Base-by-base conservation (phyloP, 2,888 invertebrate genomes). In the Octodonta nipae region DNA sequence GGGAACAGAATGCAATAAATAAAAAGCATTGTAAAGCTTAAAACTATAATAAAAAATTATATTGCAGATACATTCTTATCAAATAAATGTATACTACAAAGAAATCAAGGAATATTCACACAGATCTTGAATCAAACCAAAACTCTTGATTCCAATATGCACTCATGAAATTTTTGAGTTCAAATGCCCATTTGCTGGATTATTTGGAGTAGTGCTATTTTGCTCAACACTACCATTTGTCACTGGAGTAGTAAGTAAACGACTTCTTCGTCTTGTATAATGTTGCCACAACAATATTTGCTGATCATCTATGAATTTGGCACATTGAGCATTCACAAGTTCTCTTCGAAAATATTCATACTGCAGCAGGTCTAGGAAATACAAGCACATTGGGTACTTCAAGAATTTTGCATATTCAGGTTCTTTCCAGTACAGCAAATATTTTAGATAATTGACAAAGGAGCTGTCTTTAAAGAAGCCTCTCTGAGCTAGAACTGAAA, bases 221-320 rank as follows among this genome's bases (percentile, higher is more conserved):
- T 51, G 48, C 25, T 61, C 60, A n/a, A 41, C 42, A 28, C 42
- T 50, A 4, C 59, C 59, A 43, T 59, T 61, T 2, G 46, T 26
- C 13, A 46, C 44, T 3, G 58, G 50, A 3, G 54, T 55, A 11
- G 58, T 56, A 38, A 88, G 65, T 12, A 87, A 69, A 50, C 84
- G 73, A 42, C 81, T 86, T 32, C 96, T 72, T 48, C 92, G 78
- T 37, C 95, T 68, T 2, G 93, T 92, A 58, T 98, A 96, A 65
- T 96, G 95, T 56, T 96, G 96, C 98, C 98, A 98, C 42, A 96
- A 73, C 4, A 98, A 67, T 45, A 98, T 82, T 45, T 93, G 92
- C 61, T 98, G 98, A 52, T 98, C 98, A 50, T 98, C 98, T 56
- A 98, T 95, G 58, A 95, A 98, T 61, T 95, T 96, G 42, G 93